Evolutionary conservation across 2,113 vertebrate genomes (phyloP).

Genomic region (Pluvialis apricaria): DNA sequence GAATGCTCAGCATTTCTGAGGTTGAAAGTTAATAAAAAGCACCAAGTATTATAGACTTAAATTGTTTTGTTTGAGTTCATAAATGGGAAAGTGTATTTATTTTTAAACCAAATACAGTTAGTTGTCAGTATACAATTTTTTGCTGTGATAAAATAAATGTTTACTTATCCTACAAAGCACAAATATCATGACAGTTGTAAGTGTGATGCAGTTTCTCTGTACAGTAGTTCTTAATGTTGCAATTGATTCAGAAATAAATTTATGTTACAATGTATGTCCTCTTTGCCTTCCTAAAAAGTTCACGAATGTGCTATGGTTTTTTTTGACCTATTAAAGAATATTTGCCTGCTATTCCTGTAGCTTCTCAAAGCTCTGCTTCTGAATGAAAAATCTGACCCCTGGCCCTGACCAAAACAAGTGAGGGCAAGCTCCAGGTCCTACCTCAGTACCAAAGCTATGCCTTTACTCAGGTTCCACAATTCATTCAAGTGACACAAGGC

Average conservation of each 20-base stretch:
- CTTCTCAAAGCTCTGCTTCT: neutral
- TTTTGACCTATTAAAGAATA: neutral
- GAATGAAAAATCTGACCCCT: neutral
- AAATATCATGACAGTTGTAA: conserved; percentile 67
- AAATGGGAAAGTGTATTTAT: conserved; percentile 55
- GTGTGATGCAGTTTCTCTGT: conserved; percentile 69
- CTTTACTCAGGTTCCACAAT: neutral
- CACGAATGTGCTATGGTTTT: neutral
- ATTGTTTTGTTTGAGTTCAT: conserved; percentile 42
- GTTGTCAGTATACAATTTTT: conserved; percentile 50
- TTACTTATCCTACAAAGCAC: conserved; percentile 75
- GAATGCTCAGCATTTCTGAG: conserved; percentile 4
- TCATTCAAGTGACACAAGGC: neutral
- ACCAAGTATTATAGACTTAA: neutral
- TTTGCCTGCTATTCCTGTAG: neutral
- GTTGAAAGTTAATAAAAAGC: neutral
- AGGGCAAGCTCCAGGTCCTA: neutral
- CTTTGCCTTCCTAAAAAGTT: neutral
- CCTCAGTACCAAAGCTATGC: neutral
- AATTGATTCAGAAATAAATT: conserved; percentile 73
- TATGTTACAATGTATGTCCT: conserved; percentile 37
- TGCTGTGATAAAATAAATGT: conserved; percentile 70
- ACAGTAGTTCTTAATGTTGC: conserved; percentile 60
- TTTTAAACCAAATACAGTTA: conserved; percentile 63
- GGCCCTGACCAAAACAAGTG: neutral